These are phyloP conservation scores for Melanocharis versteri DNA, from an alignment of 2,113 vertebrate species.

Conservation along the genomic window DNA sequence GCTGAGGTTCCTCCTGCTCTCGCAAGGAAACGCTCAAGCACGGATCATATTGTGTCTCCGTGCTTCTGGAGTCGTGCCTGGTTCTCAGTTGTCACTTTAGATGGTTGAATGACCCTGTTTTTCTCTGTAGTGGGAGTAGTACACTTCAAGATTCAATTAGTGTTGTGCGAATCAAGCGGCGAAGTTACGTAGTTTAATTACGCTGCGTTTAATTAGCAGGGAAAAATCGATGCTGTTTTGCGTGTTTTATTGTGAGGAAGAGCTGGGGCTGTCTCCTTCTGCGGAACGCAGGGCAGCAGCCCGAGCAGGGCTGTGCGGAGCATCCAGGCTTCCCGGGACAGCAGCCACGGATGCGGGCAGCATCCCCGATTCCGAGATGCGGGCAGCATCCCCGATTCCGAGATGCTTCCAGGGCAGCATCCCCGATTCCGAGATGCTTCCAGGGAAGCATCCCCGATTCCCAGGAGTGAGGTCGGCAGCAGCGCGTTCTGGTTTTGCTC, in stretches of 20 bases:
- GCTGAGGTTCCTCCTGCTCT: neutral
- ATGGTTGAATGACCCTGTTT: neutral
- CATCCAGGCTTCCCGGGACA: neutral
- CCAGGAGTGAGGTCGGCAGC: neutral
- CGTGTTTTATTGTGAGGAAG: neutral
- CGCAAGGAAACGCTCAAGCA: neutral
- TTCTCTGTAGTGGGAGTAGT: conserved; percentile 5
- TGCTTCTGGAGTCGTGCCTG: conserved; percentile 22
- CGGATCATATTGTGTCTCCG: conserved; percentile 25
- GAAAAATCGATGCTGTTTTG: conserved; percentile 25
- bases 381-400: too few relatives aligned
- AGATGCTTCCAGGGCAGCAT: too few relatives aligned
- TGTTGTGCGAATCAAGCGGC: conserved; percentile 11
- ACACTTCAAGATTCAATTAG: conserved; percentile 31
- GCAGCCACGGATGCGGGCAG: neutral
- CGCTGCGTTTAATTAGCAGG: conserved; percentile 32
- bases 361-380: neutral
- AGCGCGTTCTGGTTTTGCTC: neutral
- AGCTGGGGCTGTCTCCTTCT: neutral
- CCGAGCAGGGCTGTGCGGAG: neutral
- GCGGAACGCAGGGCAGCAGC: neutral
- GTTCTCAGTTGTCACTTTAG: conserved; percentile 34
- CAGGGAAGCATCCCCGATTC: too few relatives aligned
- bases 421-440: too few relatives aligned
- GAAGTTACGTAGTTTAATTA: conserved; percentile 51